Base-by-base conservation (phyloP, 2,888 invertebrate genomes). In the Eledone cirrhosa region DNA sequence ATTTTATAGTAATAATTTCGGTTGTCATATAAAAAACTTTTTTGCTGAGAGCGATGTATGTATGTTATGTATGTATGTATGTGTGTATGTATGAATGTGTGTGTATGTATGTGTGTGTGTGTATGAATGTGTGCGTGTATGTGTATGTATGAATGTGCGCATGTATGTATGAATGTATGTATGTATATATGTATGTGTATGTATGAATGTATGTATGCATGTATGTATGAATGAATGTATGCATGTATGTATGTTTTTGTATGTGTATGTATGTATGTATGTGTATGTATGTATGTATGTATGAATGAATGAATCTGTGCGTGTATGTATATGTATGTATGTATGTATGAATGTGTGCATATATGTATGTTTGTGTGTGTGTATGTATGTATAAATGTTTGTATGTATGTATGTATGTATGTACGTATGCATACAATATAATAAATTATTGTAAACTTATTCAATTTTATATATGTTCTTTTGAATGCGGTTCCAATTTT, bases 251-350 rank as follows among this genome's bases (percentile, higher is more conserved):
- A 63, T 63, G 27, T 0, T 24, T 22, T 11, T 0, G 24, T 59
- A 13, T 3, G 7, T 13, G 24, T 0, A 59, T 59, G 7, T 0
- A 59, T 13, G 16, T 3, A 14, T 14, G 3, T 59, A 59, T 0
- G 24, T 0, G 24, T n/a, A 59, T 13, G 22, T 0, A 7, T 59
- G 16, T 7, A 59, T 7, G 7, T 13, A 59, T 59, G n/a, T 59
- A 59, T 59, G n/a, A n/a, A 59, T 59, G n/a, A n/a, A 59, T 59
- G n/a, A n/a, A 59, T 59, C 19, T 59, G n/a, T 59, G n/a, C n/a
- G n/a, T 59, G n/a, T 59, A 59, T 59, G n/a, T 59, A 59, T 59
- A 59, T 59, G n/a, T 59, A 59, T 59, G n/a, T 59, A 7, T 59
- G 11, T 59, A 2, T 2, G 3, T 11, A 11, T 59, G 3, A 7